These are phyloP conservation scores for Coluber constrictor DNA, from an alignment of 2,797 vertebrate species.

Conservation along the genomic window DNA sequence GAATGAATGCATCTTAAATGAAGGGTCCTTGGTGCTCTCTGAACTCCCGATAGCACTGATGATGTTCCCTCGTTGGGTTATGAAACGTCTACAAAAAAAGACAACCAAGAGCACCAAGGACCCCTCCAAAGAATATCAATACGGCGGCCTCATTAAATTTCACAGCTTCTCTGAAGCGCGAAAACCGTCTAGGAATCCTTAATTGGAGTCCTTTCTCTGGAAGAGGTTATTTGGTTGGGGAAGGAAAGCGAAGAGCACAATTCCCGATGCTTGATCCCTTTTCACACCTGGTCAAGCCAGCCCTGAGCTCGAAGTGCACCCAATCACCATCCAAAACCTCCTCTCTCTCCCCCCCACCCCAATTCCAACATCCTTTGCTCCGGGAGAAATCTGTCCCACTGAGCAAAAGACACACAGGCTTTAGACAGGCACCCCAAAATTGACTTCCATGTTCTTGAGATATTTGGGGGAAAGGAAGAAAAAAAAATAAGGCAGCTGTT, in stretches of 20 bases:
- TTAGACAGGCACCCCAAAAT: not conserved
- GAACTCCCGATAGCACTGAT: not conserved
- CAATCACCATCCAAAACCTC: not conserved
- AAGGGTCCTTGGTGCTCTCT: not conserved
- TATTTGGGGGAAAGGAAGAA: not conserved
- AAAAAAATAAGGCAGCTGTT: not conserved
- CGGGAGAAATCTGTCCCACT: too few species aligned
- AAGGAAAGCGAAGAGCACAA: not conserved
- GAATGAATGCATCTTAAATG: not conserved
- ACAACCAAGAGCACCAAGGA: not conserved
- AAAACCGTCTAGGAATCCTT: slow-evolving; percentile 19
- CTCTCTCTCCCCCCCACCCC: too few species aligned
- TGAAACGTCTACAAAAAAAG: not conserved
- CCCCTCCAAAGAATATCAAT: slow-evolving; percentile 20
- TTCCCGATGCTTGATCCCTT: not conserved
- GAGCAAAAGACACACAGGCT: not conserved
- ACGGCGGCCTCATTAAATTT: slow-evolving; percentile 29
- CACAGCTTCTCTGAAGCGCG: not conserved
- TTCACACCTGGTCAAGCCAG: not conserved
- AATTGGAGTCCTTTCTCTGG: not conserved
- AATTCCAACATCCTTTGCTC: not conserved
- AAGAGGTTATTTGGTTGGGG: too few species aligned
- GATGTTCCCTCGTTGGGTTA: not conserved
- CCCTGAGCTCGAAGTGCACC: not conserved
- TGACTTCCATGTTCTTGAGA: not conserved